phyloP scores from a whole-genome alignment of 2,888 invertebrate genomes.

The Archips crataeganus region DNA sequence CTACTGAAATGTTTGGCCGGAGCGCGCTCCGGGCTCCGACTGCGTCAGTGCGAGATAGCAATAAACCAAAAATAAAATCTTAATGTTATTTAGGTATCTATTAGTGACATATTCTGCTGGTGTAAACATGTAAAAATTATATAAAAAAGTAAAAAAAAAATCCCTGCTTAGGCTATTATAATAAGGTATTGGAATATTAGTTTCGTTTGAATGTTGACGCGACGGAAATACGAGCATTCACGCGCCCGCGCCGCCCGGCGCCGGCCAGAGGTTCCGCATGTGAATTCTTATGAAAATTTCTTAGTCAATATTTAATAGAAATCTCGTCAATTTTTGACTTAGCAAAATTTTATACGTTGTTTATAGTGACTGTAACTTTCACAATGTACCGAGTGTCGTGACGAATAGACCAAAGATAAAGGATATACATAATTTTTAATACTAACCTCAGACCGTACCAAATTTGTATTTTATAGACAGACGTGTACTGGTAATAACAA shows the following conservation, averaged over 20 bases:
- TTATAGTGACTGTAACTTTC: conserved; percentile 79
- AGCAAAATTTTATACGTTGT: conserved; percentile 85
- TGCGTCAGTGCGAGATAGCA: conserved; percentile 79
- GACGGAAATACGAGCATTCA: conserved; percentile 73
- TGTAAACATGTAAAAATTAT: conserved; percentile 81
- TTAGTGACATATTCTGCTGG: conserved; percentile 82
- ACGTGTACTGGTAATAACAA: conserved; percentile 60
- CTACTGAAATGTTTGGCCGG: conserved; percentile 64
- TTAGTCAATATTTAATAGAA: conserved; percentile 84
- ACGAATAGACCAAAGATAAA: conserved; percentile 84
- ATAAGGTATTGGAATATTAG: conserved; percentile 81
- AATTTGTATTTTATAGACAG: conserved; percentile 78
- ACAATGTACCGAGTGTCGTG: conserved; percentile 77
- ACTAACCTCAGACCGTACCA: conserved; percentile 85
- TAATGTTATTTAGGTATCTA: conserved; percentile 81
- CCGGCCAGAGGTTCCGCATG: conserved; percentile 73
- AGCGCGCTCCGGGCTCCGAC: conserved; percentile 63
- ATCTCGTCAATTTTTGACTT: conserved; percentile 85
- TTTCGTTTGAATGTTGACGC: conserved; percentile 71
- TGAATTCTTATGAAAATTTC: conserved; percentile 85
- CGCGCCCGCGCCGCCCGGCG: conserved; percentile 56
- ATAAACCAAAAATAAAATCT: conserved; percentile 85
- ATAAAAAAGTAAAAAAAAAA: conserved; percentile 76
- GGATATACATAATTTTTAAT: conserved; percentile 80
- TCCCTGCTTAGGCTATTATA: conserved; percentile 82